A percentile compares a stretch with the other conserved stretches of the same genome.
Conservation (phyloP, 2,888 invertebrate genomes). For the Leptinotarsa tumamoca region DNA sequence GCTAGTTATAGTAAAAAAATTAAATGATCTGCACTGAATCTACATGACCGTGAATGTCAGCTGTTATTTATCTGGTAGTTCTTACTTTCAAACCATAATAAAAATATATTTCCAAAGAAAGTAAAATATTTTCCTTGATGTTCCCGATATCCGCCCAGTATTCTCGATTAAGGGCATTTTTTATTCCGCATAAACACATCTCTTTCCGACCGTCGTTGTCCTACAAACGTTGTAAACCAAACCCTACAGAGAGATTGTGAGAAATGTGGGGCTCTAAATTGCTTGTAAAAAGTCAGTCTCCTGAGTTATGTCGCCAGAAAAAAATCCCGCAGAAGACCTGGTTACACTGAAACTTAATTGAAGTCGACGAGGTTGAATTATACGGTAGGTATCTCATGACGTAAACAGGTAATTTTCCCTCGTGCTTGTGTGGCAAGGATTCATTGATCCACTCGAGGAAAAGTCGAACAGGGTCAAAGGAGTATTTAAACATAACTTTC, state of each 20-base stretch:
- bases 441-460: constrained; percentile 9
- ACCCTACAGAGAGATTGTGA: constrained; percentile 39
- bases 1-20: no score
- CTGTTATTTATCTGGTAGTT: no score
- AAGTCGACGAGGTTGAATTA: constrained; percentile 24
- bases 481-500: no score
- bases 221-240: constrained; percentile 34
- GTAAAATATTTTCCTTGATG: no score
- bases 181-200: constrained; percentile 35
- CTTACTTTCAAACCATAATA: no score
- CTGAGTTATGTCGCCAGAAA: constrained; percentile 37
- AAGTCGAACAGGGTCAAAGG: neutral
- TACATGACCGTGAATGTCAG: no score
- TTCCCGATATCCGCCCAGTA: no score
- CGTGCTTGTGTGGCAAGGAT: neutral
- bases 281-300: constrained; percentile 43
- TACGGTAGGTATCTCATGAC: constrained; percentile 16
- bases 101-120: no score
- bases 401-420: constrained; percentile 2
- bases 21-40: no score
- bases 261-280: constrained; percentile 37
- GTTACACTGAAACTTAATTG: constrained; percentile 40
- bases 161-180: constrained; percentile 17
- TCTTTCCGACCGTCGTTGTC: constrained; percentile 35
- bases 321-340: constrained; percentile 36